Evolutionary conservation across 2,113 vertebrate species (phyloP).

Genomic region (Eleginops maclovinus): DNA sequence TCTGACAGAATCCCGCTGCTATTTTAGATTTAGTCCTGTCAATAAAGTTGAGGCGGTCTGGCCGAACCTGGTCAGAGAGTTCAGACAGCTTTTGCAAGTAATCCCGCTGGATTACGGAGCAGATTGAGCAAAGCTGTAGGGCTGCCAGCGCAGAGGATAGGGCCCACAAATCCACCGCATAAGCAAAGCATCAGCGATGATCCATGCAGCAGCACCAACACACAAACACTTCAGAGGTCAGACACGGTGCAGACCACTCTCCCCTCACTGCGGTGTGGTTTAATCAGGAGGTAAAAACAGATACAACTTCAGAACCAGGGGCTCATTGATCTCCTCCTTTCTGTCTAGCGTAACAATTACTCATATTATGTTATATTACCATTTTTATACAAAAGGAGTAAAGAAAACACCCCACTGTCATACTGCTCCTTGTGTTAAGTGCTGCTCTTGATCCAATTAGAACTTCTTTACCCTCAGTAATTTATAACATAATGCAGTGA

Average conservation of each 20-base stretch:
- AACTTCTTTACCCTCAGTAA: neutral
- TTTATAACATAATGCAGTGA: neutral
- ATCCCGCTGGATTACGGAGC: constrained; percentile 76
- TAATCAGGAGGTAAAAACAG: neutral
- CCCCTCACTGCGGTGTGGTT: neutral
- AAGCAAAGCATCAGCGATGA: constrained; percentile 64
- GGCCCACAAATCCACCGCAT: constrained; percentile 59
- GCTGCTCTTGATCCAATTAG: neutral
- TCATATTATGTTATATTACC: no score
- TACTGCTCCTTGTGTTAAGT: neutral
- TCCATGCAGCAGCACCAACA: constrained; percentile 48
- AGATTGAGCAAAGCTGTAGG: constrained; percentile 75
- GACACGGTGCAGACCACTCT: no score
- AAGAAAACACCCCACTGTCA: neutral
- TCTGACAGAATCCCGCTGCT: neutral
- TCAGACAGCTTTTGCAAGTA: constrained; percentile 67
- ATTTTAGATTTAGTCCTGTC: constrained; percentile 9
- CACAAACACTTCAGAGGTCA: constrained; percentile 31
- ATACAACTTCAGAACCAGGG: neutral
- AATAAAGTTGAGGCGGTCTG: constrained; percentile 12
- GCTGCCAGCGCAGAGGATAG: constrained; percentile 57
- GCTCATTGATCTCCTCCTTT: neutral
- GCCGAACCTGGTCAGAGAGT: constrained; percentile 59
- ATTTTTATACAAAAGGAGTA: neutral
- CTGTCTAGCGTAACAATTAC: neutral